These are phyloP conservation scores for Coendou prehensilis DNA, from an alignment of 2,797 vertebrate genomes.

Conservation along the genomic window DNA sequence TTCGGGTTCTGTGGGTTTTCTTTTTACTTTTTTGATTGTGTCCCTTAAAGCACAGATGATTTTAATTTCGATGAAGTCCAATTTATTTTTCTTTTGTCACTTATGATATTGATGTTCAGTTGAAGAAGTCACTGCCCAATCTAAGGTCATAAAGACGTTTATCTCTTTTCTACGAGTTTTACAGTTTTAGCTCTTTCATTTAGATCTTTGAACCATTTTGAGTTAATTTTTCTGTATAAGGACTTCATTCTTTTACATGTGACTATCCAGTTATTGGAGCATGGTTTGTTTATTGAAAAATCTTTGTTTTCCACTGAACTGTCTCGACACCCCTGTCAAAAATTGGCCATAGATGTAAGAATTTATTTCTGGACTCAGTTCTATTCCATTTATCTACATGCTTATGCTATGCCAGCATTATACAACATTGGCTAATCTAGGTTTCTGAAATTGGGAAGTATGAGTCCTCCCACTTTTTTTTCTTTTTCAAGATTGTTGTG, in stretches of 20 bases:
- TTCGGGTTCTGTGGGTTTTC: neutral
- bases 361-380: constrained; percentile 29
- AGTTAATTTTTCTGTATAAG: neutral
- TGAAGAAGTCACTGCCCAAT: neutral
- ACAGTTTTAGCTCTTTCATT: neutral
- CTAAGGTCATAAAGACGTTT: neutral
- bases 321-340: neutral
- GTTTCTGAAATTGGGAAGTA: constrained; percentile 43
- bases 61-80: neutral
- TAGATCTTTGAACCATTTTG: neutral
- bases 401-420: neutral
- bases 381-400: neutral
- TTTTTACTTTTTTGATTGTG: neutral
- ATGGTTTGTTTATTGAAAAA: constrained; percentile 4
- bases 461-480: neutral
- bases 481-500: neutral
- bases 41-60: neutral
- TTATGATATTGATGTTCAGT: neutral
- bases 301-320: neutral
- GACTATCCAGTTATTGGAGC: neutral
- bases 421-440: neutral
- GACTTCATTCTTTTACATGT: neutral
- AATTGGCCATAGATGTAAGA: neutral
- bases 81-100: constrained; percentile 38
- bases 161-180: constrained; percentile 13